Percentiles rank a stretch among this genome's conserved stretches.
Evolutionary conservation across 2,888 invertebrate genomes (phyloP).

Genomic region (Megastigmus dorsalis): DNA sequence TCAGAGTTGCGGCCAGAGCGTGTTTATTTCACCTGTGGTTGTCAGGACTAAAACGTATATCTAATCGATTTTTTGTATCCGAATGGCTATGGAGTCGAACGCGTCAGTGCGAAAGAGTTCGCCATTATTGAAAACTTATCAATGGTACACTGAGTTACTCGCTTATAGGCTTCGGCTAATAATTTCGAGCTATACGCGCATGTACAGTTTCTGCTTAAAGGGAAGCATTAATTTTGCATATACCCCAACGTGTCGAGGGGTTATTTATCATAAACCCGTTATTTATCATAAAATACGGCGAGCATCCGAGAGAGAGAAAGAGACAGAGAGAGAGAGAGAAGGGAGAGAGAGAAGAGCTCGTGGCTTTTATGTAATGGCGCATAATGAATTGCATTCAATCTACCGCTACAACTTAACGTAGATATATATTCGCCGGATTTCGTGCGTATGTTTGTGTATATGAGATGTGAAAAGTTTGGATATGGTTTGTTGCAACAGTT

Average conservation of each 20-base stretch:
- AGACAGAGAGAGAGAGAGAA: conserved; percentile 26
- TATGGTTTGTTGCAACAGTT: conserved; percentile 22
- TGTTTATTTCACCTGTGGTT: not conserved
- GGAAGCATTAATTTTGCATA: conserved; percentile 26
- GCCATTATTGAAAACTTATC: too few species aligned
- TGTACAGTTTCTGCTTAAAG: not conserved
- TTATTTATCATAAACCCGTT: conserved; percentile 41
- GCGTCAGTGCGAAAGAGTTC: not conserved
- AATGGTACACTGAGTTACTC: too few species aligned
- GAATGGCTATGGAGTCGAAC: not conserved
- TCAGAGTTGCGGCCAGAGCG: too few species aligned
- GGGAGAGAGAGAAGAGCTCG: not conserved
- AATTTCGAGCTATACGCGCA: not conserved
- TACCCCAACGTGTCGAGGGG: conserved; percentile 23
- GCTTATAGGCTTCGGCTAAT: too few species aligned
- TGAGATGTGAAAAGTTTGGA: conserved; percentile 17
- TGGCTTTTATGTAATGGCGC: conserved; percentile 38
- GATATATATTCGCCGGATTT: not conserved
- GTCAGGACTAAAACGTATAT: not conserved
- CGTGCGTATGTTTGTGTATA: not conserved
- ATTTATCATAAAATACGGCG: conserved; percentile 41
- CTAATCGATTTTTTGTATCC: not conserved
- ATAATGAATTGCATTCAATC: conserved; percentile 42
- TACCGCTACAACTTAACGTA: conserved; percentile 5
- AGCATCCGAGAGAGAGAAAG: not conserved